Evolutionary conservation across 2,888 invertebrate species (phyloP), one percentile per base, ranked within the genome.

Genomic region (Leucania comma): DNA sequence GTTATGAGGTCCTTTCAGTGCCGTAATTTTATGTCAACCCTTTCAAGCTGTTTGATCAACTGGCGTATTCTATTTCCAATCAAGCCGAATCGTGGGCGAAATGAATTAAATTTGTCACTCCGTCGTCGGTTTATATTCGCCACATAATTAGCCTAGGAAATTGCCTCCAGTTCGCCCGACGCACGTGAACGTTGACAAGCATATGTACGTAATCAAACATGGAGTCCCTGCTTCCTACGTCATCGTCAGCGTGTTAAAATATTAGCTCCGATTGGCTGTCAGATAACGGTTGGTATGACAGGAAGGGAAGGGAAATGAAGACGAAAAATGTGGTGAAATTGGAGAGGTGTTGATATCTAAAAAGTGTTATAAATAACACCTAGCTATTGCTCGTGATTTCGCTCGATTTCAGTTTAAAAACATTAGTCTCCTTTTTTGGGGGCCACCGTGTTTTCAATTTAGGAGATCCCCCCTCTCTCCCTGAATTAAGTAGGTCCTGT

Each of bases 121-220:
- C 80, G 85, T 85, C 81, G 82, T 88, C 87, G 89, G 92, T 93
- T 92, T 92, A 92, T 93, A 92, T 93, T 92, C 89, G 86, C 91
- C 91, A 88, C 91, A 92, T 92, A 93, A 95, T 95, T 94, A 93
- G 91, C 87, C 88, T 81, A 90, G 94, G 93, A 94, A 93, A 95
- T 94, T 94, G 93, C 90, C 87, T 65, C 81, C 78, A 70, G 60
- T 88, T 14, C 57, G 57, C 87, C 83, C 86, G 76, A 85, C 88
- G 84, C 82, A 87, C 87, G 86, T 84, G 29, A 76, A 67, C 83
- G 75, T 84, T 82, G 72, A 76, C 54, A 72, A 79, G 72, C 58
- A 72, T 62, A 60, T 60, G 77, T 42, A 58, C 59, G 77, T 83
- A 84, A 84, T 83, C 86, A 76, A 85, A 85, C 77, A 61, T 65